phyloP scores from a whole-genome alignment of 2,888 invertebrate genomes.

The Drepana falcataria region DNA sequence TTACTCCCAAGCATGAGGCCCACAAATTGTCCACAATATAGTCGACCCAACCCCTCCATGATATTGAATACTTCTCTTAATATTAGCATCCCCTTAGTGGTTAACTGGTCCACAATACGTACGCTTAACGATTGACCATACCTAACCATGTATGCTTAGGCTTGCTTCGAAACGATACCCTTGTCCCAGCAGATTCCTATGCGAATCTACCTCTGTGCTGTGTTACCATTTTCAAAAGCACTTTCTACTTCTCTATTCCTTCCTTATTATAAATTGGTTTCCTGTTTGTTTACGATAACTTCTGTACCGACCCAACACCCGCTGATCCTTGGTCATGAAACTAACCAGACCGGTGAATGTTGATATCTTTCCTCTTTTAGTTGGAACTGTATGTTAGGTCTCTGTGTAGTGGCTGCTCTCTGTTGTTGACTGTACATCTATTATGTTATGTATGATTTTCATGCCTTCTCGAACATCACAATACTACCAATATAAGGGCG shows the following conservation, averaged over 20 bases:
- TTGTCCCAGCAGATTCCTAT: slow-evolving; percentile 45
- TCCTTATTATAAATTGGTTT: slow-evolving; percentile 40
- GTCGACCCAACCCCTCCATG: slow-evolving; percentile 42
- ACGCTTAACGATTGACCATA: slow-evolving; percentile 54
- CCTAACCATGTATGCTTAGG: slow-evolving; percentile 67
- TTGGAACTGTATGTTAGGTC: slow-evolving; percentile 68
- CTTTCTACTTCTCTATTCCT: slow-evolving; percentile 49
- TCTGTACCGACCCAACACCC: slow-evolving; percentile 40
- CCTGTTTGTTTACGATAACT: slow-evolving; percentile 37
- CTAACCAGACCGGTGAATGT: slow-evolving; percentile 51
- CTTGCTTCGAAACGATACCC: slow-evolving; percentile 66
- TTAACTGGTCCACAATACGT: slow-evolving; percentile 53
- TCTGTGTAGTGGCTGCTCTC: slow-evolving; percentile 80
- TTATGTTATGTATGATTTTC: slow-evolving; percentile 75
- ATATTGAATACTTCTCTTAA: slow-evolving; percentile 49
- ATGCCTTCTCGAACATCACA: slow-evolving; percentile 78
- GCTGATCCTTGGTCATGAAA: slow-evolving; percentile 36
- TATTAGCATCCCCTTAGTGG: slow-evolving; percentile 56
- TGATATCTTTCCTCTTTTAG: slow-evolving; percentile 67
- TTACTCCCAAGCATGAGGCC: slow-evolving; percentile 71
- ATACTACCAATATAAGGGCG: slow-evolving; percentile 73
- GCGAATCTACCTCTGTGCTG: slow-evolving; percentile 42
- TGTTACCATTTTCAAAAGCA: slow-evolving; percentile 55
- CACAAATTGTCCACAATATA: slow-evolving; percentile 49
- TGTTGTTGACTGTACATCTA: slow-evolving; percentile 77